Evolutionary conservation across 1,140 invertebrate species (phyloP).

Genomic region (Oppia nitens): DNA sequence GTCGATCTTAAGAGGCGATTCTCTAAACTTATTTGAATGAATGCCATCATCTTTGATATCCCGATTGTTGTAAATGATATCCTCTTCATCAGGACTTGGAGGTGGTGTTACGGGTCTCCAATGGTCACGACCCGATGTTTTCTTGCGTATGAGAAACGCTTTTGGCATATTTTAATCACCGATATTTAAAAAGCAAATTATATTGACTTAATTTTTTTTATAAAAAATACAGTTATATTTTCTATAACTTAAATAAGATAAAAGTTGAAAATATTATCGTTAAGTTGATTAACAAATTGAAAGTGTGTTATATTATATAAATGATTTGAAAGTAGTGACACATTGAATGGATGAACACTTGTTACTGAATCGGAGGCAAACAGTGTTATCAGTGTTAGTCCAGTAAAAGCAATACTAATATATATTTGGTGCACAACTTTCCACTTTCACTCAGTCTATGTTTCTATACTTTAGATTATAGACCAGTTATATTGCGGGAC

Average conservation of each 20-base stretch:
- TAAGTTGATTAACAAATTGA: no score
- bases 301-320: no score
- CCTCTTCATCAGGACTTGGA: slow-evolving; percentile 18
- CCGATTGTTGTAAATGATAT: background rate
- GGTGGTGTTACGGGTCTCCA: slow-evolving; percentile 18
- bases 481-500: background rate
- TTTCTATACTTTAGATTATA: background rate
- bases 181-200: background rate
- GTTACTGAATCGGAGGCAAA: background rate
- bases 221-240: no score
- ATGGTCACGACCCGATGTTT: background rate
- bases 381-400: no score
- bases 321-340: no score
- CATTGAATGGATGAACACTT: background rate
- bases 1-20: background rate
- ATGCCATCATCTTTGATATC: background rate
- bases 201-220: no score
- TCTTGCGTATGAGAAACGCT: slow-evolving; percentile 17
- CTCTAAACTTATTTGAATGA: background rate
- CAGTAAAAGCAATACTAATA: no score
- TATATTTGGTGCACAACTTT: background rate
- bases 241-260: no score
- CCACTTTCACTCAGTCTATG: background rate
- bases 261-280: no score
- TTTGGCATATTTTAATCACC: slow-evolving; percentile 13